Percentiles rank a stretch among this genome's conserved stretches.
phyloP scores from a whole-genome alignment of 37 sponge, comb jelly and placozoan genomes.

The Cliona cf. orientalis region DNA sequence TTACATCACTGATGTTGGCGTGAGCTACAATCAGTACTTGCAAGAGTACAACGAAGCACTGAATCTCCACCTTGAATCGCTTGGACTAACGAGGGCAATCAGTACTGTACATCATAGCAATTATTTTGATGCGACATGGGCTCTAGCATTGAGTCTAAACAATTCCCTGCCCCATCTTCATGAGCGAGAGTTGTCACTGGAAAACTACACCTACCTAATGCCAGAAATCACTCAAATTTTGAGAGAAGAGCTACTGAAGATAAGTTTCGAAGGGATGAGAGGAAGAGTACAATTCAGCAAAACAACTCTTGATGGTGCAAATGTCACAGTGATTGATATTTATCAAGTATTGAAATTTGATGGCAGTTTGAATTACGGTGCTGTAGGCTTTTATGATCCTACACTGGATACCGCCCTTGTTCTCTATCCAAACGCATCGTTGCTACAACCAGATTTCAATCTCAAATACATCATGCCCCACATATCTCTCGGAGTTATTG shows the following conservation, averaged over 20 bases:
- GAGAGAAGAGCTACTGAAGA: not conserved
- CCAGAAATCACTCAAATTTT: not conserved
- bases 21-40: constrained; percentile 8
- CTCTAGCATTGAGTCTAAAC: constrained; percentile 19
- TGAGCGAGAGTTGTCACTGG: not conserved
- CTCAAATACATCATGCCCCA: not conserved
- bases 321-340: not conserved
- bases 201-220: not conserved
- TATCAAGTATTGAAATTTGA: not conserved
- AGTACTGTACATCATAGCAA: not conserved
- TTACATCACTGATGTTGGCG: no score
- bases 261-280: not conserved
- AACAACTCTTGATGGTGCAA: not conserved
- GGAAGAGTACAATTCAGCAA: constrained; percentile 6
- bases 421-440: not conserved
- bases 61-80: not conserved
- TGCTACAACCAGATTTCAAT: not conserved
- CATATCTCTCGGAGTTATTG: not conserved
- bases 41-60: constrained; percentile 2
- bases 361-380: no score
- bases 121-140: constrained; percentile 38
- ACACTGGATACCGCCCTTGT: not conserved
- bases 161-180: not conserved
- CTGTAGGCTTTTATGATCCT: no score
- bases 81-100: not conserved